Base-by-base conservation (phyloP, 2,113 vertebrate genomes). In the Oenanthe melanoleuca region DNA sequence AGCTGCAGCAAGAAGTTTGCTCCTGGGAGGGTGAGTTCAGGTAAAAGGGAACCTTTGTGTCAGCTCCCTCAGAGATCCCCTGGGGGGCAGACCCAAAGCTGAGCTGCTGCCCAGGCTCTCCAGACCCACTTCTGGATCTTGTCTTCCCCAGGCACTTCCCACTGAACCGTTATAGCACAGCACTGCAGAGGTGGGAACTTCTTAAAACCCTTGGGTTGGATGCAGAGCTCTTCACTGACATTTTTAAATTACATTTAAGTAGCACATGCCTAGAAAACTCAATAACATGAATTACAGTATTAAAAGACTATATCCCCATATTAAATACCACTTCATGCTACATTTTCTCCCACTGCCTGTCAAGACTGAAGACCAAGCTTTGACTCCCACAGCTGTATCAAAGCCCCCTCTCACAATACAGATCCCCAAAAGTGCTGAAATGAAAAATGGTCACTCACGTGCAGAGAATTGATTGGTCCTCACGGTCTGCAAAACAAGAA, bases 401-500 rank as follows among this genome's bases (percentile, higher is more conserved):
- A 6, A 77, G 55, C 26, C 9, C 14, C 55, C 47, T 50, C 34
- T 47, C 53, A n/a, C 25, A 42, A 40, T 0, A 29, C 2, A 56
- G 28, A 31, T 17, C 23, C 59, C 82, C 44, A 45, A 25, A 95
- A 89, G 17, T 5, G 38, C 47, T 33, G 52, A 61, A 11, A 37
- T 12, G 26, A 81, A 23, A 78, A 89, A 20, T 6, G n/a, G 64
- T 89, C 92, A 99, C 99, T 99, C 97, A 99, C 99, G 99, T 99
- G 99, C 99, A 99, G 97, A 99, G 99, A 98, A 99, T 99, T 25
- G 99, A 99, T 96, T 99, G 99, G 98, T 99, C 99, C 98, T 99
- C 99, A 98, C 99, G 99, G 98, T 99, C 99, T 99, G 98, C 78
- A 97, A 98, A 97, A 92, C 81, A 97, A 94, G 92, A 92, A 95